These are phyloP conservation scores for Benthosema pterotum DNA, from an alignment of 2,797 vertebrate species.

Conservation along the genomic window DNA sequence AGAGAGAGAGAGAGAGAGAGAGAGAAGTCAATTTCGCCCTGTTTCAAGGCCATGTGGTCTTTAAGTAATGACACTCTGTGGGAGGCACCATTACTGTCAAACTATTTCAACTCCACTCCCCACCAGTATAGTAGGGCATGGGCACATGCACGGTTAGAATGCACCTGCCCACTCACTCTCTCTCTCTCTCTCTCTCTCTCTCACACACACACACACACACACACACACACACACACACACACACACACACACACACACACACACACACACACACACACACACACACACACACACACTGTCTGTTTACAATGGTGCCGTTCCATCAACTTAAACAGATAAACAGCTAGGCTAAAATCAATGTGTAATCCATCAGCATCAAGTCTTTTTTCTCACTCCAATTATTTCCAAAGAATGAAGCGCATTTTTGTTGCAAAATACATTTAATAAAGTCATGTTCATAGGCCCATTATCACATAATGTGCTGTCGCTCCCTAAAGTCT, in stretches of 20 bases:
- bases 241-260: neutral
- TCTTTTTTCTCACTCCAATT: neutral
- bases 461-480: neutral
- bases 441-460: neutral
- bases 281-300: neutral
- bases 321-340: constrained; percentile 7
- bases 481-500: too few relatives aligned
- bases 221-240: neutral
- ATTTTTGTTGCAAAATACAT: too few relatives aligned
- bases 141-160: neutral
- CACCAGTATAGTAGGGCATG: neutral
- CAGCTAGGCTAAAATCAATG: constrained; percentile 14
- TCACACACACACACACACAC: neutral
- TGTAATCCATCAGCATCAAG: constrained; percentile 6
- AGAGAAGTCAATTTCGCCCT: constrained; percentile 6
- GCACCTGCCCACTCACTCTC: too few relatives aligned
- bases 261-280: neutral
- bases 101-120: constrained; percentile 2
- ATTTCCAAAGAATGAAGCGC: neutral
- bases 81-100: constrained; percentile 18
- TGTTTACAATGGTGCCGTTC: constrained; percentile 16
- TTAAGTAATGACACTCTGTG: constrained; percentile 27
- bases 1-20: constrained; percentile 12
- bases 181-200: too few relatives aligned
- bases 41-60: constrained; percentile 19